phyloP scores from a whole-genome alignment of 2,797 vertebrate species.

The Huso huso region DNA sequence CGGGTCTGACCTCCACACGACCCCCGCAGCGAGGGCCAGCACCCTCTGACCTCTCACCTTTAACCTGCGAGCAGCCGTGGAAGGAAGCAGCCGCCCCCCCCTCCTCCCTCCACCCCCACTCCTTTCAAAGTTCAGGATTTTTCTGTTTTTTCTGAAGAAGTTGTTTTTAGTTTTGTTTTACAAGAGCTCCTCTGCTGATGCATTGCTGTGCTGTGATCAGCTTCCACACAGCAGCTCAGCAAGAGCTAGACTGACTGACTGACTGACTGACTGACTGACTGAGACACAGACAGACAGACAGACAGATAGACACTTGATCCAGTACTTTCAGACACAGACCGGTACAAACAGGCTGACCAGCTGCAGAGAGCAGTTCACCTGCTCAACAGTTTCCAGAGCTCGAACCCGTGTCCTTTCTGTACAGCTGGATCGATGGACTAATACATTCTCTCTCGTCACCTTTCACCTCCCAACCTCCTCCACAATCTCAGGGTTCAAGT shows the following conservation, averaged over 20 bases:
- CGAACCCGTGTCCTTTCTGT: not conserved
- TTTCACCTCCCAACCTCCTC: not conserved
- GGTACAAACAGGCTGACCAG: too few relatives aligned
- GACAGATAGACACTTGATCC: too few relatives aligned
- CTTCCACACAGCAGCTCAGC: slow-evolving; percentile 16
- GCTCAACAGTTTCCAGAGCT: not conserved
- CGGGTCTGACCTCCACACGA: slow-evolving; percentile 73
- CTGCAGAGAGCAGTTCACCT: too few relatives aligned
- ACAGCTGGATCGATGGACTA: not conserved
- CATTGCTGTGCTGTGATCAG: not conserved
- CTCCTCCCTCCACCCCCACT: not conserved
- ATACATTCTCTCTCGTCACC: not conserved
- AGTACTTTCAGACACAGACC: too few relatives aligned
- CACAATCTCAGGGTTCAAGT: slow-evolving; percentile 7
- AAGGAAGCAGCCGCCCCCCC: slow-evolving; percentile 19
- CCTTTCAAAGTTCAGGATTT: not conserved
- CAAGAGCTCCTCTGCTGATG: slow-evolving; percentile 32
- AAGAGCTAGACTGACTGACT: slow-evolving; percentile 11
- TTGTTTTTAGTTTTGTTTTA: not conserved
- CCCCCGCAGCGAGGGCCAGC: slow-evolving; percentile 57
- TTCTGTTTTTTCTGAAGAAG: slow-evolving; percentile 16
- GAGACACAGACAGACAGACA: slow-evolving; percentile 16
- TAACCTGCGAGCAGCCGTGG: slow-evolving; percentile 24
- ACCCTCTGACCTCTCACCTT: slow-evolving; percentile 59
- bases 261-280: slow-evolving; percentile 30